These are phyloP conservation scores for Epizoanthus scotinus DNA, from an alignment of 92 coral and sea anemone genomes.

Conservation along the genomic window DNA sequence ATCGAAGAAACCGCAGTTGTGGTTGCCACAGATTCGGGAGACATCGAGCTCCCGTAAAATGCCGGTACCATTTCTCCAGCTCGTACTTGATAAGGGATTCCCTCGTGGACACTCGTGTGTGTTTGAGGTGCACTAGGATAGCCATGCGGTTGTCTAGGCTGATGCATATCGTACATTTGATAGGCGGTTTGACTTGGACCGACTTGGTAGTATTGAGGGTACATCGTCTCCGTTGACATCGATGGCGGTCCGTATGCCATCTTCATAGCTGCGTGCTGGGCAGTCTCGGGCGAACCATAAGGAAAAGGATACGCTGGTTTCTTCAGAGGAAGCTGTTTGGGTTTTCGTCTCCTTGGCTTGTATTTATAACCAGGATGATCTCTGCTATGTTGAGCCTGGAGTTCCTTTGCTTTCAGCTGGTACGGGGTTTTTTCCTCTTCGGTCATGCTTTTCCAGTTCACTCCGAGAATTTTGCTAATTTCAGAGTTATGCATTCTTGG, in stretches of 20 bases:
- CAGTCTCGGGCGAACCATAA: conserved; percentile 69
- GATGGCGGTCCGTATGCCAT: conserved; percentile 81
- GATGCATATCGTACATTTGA: conserved; percentile 87
- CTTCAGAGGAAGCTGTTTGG: conserved; percentile 86
- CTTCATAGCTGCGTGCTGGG: conserved; percentile 84
- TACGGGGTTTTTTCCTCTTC: conserved; percentile 84
- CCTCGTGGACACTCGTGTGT: conserved; percentile 58
- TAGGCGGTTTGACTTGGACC: conserved; percentile 72
- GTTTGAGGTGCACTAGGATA: conserved; percentile 69
- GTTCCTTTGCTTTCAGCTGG: conserved; percentile 90
- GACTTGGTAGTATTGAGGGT: conserved; percentile 83
- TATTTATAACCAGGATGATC: conserved; percentile 96
- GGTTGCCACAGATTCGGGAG: conserved; percentile 73
- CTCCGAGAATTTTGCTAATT: conserved; percentile 94
- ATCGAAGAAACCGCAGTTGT: conserved; percentile 74
- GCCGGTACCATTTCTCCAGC: conserved; percentile 74
- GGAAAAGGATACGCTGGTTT: conserved; percentile 89
- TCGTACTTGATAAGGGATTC: conserved; percentile 69
- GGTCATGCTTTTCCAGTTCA: conserved; percentile 78
- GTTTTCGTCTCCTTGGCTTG: conserved; percentile 95
- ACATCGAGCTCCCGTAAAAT: conserved; percentile 70
- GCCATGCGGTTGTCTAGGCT: conserved; percentile 65
- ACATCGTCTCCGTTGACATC: conserved; percentile 89
- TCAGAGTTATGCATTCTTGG: conserved; percentile 99
- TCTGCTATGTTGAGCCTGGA: conserved; percentile 93